Percentiles rank a stretch among this genome's conserved stretches.
phyloP scores from a whole-genome alignment of 2,888 invertebrate genomes.

The Mimachlamys varia region DNA sequence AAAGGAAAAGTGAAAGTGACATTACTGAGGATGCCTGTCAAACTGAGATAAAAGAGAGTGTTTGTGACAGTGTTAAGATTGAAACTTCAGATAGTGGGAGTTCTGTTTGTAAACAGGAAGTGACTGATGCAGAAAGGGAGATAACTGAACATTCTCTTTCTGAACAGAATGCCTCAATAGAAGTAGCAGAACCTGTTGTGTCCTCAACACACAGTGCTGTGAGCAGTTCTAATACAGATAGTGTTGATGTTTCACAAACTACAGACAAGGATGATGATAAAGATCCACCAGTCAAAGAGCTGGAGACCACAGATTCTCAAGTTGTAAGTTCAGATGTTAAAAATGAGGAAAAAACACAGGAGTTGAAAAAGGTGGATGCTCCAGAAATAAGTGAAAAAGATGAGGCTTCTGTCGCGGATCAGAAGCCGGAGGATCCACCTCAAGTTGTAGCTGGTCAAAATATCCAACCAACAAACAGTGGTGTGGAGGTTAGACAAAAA shows the following conservation, averaged over 20 bases:
- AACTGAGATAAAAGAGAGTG: not conserved
- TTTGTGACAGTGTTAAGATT: not conserved
- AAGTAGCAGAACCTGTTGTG: not conserved
- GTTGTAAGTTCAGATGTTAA: not conserved
- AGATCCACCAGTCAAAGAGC: not conserved
- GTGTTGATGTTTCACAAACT: slow-evolving; percentile 8
- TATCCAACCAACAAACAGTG: not conserved
- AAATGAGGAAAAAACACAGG: not conserved
- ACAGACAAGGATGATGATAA: not conserved
- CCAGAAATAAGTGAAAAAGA: not conserved
- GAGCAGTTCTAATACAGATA: not conserved
- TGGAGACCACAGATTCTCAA: not conserved
- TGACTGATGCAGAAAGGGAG: slow-evolving; percentile 10
- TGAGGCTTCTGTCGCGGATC: not conserved
- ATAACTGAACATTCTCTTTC: not conserved
- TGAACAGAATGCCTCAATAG: not conserved
- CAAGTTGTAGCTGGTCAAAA: slow-evolving; percentile 26
- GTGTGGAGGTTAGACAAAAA: slow-evolving; percentile 17
- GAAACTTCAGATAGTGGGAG: not conserved
- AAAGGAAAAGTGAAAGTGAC: not conserved
- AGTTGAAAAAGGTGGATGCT: not conserved
- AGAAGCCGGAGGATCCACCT: not conserved
- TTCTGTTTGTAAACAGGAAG: slow-evolving; percentile 30
- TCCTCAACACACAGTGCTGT: not conserved
- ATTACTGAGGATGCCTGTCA: not conserved